Base-by-base conservation (phyloP, 2,113 vertebrate genomes). In the Notiomystis cincta region DNA sequence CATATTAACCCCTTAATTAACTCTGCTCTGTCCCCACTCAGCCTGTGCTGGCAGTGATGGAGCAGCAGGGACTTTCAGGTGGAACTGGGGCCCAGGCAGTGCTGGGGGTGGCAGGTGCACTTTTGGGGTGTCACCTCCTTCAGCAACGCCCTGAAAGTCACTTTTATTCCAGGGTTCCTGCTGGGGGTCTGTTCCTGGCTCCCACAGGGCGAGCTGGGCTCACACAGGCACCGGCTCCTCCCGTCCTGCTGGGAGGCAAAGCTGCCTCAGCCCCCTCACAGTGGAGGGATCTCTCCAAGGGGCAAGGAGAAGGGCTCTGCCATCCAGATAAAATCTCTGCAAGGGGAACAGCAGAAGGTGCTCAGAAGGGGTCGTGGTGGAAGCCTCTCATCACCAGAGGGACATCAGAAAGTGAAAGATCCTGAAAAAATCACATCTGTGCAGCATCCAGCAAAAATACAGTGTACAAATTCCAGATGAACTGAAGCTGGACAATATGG, bases 1-100 rank as follows among this genome's bases (percentile, higher is more conserved):
- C 62, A 20, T 35, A 80, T 92, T 92, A 89, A 92, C 89, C 86
- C 76, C 71, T 82, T 87, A 77, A 94, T 94, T 90, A 21, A 38
- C 73, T 73, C 33, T 14, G 24, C 66, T 76, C 82, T 77, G 70
- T 82, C 21, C 78, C 58, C 89, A 25, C 30, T 17, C 30, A 51
- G 78, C 20, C 51, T 28, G 79, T 64, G 40, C 86, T 71, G 94
- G 3, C 50, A 7, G 20, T 53, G 90, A 66, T 81, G 69, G 92
- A 95, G 90, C n/a, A 72, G n/a, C 50, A 65, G 84, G 38, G 8
- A 3, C 11, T 27, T 23, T 57, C 31, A 4, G 48, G 48, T 38
- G 57, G 76, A 31, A 27, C 38, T 2, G 11, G 38, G 38, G 71
- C 61, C 88, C 23, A 56, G 69, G 65, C 65, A 44, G 21, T 1